These are phyloP conservation scores for Thereva nobilitata DNA, from an alignment of 2,888 invertebrate genomes.

Conservation along the genomic window DNA sequence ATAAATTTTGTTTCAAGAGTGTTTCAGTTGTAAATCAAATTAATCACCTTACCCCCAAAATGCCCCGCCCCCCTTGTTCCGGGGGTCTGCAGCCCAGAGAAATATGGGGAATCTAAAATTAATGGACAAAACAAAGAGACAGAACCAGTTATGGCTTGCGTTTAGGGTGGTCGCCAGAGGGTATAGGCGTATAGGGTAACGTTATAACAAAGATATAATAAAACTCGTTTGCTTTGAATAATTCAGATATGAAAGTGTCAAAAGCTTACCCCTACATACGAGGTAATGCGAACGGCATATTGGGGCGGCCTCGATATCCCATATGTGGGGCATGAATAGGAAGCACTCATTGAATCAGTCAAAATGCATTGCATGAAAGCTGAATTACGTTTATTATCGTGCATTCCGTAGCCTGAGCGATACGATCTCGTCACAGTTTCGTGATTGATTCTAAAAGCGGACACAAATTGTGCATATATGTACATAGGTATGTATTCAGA, in stretches of 20 bases:
- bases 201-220: no score
- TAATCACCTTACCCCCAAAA: constrained; percentile 9
- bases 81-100: constrained; percentile 3
- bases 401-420: no score
- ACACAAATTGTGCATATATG: no score
- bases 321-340: no score
- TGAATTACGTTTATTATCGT: no score
- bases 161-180: constrained; percentile 13
- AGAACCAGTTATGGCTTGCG: constrained; percentile 6
- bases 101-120: neutral
- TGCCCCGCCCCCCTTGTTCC: constrained; percentile 17
- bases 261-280: constrained; percentile 10
- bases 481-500: no score
- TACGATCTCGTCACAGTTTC: no score
- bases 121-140: constrained; percentile 5
- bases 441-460: no score
- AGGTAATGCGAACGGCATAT: no score
- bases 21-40: constrained; percentile 33
- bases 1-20: constrained; percentile 32
- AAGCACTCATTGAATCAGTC: no score
- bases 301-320: no score
- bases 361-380: no score
- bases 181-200: neutral
- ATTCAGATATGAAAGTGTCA: constrained; percentile 28
- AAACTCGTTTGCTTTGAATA: constrained; percentile 15